Evolutionary conservation across 2,113 vertebrate species (phyloP).

Genomic region (Bettongia penicillata): DNA sequence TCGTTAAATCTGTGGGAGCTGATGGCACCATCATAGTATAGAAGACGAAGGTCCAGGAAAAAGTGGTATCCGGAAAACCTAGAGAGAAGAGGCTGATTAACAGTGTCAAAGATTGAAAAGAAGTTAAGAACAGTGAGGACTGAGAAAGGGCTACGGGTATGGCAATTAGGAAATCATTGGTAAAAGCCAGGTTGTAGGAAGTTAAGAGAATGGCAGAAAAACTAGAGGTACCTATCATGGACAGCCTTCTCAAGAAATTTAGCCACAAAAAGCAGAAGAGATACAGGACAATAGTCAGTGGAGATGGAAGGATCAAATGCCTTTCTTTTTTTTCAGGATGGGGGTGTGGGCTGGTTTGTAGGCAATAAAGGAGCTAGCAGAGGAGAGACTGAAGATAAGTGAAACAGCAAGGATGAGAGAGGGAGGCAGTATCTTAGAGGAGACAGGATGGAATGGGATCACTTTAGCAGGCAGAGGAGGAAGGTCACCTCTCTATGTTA

Average conservation of each 20-base stretch:
- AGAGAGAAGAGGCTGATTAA: too few species aligned
- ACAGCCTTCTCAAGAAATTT: too few species aligned
- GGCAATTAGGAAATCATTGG: too few species aligned
- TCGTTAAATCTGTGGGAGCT: neutral
- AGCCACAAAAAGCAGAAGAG: neutral
- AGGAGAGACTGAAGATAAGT: neutral
- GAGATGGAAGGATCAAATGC: neutral
- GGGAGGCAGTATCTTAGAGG: neutral
- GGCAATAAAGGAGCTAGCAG: neutral
- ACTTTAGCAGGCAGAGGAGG: neutral
- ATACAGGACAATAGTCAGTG: neutral
- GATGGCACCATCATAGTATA: too few species aligned
- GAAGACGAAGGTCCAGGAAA: too few species aligned
- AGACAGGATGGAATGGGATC: neutral
- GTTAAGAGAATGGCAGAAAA: too few species aligned
- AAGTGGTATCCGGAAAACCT: too few species aligned
- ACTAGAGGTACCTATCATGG: too few species aligned
- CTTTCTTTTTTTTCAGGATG: neutral
- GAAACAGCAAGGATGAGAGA: neutral
- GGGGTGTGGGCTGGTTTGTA: neutral
- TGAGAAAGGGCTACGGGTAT: too few species aligned
- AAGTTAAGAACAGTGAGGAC: too few species aligned
- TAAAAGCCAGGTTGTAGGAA: too few species aligned
- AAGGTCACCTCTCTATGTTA: neutral
- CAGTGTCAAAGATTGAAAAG: too few species aligned